phyloP scores from a whole-genome alignment of 1,140 invertebrate species.

The Galendromus occidentalis region DNA sequence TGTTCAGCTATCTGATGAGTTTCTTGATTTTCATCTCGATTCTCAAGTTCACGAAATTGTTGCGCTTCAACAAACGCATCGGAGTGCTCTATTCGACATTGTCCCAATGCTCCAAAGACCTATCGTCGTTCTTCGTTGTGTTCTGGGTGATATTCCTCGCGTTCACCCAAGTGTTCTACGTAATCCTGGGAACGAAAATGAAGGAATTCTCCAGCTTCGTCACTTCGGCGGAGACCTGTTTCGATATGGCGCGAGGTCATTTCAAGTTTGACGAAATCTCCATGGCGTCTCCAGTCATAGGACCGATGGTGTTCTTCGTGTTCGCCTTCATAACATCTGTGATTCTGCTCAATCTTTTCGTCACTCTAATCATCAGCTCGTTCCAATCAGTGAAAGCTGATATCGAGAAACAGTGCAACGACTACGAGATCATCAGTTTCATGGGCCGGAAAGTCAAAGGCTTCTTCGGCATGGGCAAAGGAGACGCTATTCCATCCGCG shows the following conservation, averaged over 20 bases:
- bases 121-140: constrained; percentile 27
- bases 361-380: constrained; percentile 36
- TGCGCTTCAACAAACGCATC: constrained; percentile 31
- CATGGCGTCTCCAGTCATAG: constrained; percentile 28
- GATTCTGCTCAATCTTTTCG: constrained; percentile 37
- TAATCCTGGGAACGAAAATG: constrained; percentile 30
- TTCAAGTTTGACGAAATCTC: constrained; percentile 34
- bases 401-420: constrained; percentile 26
- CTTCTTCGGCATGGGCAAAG: background rate
- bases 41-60: constrained; percentile 33
- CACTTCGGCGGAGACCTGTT: constrained; percentile 30
- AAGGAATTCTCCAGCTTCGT: constrained; percentile 32
- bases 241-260: constrained; percentile 36
- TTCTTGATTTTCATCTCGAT: constrained; percentile 32
- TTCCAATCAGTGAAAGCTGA: constrained; percentile 29
- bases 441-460: constrained; percentile 28
- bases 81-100: constrained; percentile 26
- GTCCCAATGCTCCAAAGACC: constrained; percentile 26
- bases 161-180: constrained; percentile 33
- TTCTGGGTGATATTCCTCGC: constrained; percentile 27
- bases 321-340: constrained; percentile 34
- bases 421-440: constrained; percentile 33
- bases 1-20: constrained; percentile 30
- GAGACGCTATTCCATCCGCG: background rate
- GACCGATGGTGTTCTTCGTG: constrained; percentile 33